phyloP scores from a whole-genome alignment of 2,113 vertebrate species.

The Isurus oxyrinchus region DNA sequence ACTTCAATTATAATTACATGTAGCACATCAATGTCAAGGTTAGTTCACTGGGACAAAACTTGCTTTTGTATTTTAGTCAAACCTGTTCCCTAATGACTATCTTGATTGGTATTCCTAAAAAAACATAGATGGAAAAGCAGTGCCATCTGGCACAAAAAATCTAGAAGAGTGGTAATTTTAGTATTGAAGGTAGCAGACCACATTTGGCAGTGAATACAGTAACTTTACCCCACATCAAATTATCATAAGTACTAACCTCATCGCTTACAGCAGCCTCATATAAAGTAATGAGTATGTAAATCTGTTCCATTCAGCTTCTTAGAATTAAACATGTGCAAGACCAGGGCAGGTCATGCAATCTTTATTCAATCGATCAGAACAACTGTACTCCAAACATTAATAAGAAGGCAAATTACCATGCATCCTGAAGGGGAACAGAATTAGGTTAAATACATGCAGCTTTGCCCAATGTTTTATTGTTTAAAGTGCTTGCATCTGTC shows the following conservation, averaged over 20 bases:
- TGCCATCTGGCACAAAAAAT: neutral
- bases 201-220: neutral
- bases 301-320: neutral
- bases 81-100: neutral
- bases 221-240: neutral
- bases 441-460: neutral
- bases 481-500: neutral
- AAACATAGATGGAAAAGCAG: neutral
- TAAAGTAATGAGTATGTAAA: neutral
- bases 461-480: neutral
- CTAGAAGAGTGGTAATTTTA: neutral
- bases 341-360: neutral
- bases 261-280: neutral
- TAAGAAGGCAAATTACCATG: neutral
- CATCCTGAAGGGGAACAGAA: neutral
- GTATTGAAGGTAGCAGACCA: neutral
- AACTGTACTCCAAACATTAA: neutral
- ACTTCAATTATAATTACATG: constrained; percentile 11
- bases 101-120: neutral
- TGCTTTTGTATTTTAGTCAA: neutral
- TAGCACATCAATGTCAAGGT: constrained; percentile 14
- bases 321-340: neutral
- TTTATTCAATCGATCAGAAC: neutral
- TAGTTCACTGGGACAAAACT: constrained; percentile 14
- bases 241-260: neutral